Evolutionary conservation across 2,113 vertebrate species (phyloP), one percentile per base, ranked within the genome.

Genomic region (Pangasianodon gigas): DNA sequence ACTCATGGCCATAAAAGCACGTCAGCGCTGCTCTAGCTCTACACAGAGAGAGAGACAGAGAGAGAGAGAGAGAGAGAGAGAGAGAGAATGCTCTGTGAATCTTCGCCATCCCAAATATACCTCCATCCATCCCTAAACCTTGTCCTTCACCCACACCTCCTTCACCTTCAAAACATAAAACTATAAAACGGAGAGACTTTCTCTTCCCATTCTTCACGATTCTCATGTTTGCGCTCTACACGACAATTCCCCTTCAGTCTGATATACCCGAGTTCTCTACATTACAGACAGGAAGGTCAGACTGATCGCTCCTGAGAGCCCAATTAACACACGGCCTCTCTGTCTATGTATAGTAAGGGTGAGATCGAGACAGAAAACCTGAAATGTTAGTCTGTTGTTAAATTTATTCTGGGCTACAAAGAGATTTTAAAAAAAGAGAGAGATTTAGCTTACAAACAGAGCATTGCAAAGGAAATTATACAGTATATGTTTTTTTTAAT

Each of bases 1-100:
- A 97, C 97, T 98, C 96, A 98, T 97, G 97, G 97, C 97, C 97
- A 96, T 94, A 95, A 89, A 97, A 99, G 96, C 97, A 97, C 95
- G 92, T 81, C 94, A 95, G 95, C 94, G 10, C 56, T 84, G 94
- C 79, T 95, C 95, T 95, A 94, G 95, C 95, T 96, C 95, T 96
- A 96, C 96, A 97, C 96, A 95, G 94, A 95, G 80, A 37, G 80
- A n/a, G 13, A 95, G 80, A 37, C 52, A n/a, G 13, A 11, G 51
- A 37, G 79, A 56, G 79, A 81, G 51, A 81, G 79, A 54, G 51
- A 82, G 16, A n/a, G 51, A n/a, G 48, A n/a, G 16, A 54, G n/a
- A 37, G 46, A 77, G 71, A 60, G 86, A 87, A 96, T 96, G 94
- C 92, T 96, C 95, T 93, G 91, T 77, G 16, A 89, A 93, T 60